Percentiles rank a stretch among this genome's conserved stretches.
These are phyloP conservation scores for Clostera curtula DNA, from an alignment of 2,888 invertebrate genomes.

Conservation along the genomic window DNA sequence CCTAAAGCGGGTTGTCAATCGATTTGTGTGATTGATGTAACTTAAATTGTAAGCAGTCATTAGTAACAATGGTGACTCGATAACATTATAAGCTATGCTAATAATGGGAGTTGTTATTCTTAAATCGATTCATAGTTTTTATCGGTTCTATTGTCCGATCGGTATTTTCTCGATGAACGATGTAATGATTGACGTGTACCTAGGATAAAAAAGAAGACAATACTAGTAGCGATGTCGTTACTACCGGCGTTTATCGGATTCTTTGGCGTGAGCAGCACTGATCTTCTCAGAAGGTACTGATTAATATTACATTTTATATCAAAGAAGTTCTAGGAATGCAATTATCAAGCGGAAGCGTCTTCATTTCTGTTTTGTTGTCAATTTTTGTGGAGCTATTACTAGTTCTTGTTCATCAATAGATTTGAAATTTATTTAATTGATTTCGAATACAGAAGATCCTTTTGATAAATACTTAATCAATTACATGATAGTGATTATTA, in stretches of 20 bases:
- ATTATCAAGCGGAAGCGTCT: no score
- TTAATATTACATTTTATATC: conserved; percentile 15
- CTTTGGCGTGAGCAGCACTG: no score
- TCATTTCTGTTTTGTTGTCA: no score
- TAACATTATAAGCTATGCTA: conserved; percentile 32
- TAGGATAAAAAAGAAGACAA: conserved; percentile 50
- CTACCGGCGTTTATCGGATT: conserved; percentile 33
- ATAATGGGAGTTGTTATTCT: conserved; percentile 34
- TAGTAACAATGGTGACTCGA: conserved; percentile 30
- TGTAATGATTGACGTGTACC: conserved; percentile 44
- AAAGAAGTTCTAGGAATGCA: conserved; percentile 18
- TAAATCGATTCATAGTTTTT: conserved; percentile 40
- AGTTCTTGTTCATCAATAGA: no score
- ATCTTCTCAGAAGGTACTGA: conserved; percentile 18
- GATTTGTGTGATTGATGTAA: conserved; percentile 34
- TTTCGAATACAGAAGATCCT: no score
- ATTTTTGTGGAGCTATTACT: no score
- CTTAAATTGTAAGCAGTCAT: conserved; percentile 29
- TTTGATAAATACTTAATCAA: no score
- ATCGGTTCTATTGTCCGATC: conserved; percentile 43
- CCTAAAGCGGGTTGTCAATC: no score
- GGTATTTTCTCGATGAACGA: conserved; percentile 48
- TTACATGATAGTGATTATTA: no score
- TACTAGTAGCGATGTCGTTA: conserved; percentile 34
- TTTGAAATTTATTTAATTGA: no score